Conservation (phyloP, 2,113 vertebrate genomes). For the Paradoxurus hermaphroditus region DNA sequence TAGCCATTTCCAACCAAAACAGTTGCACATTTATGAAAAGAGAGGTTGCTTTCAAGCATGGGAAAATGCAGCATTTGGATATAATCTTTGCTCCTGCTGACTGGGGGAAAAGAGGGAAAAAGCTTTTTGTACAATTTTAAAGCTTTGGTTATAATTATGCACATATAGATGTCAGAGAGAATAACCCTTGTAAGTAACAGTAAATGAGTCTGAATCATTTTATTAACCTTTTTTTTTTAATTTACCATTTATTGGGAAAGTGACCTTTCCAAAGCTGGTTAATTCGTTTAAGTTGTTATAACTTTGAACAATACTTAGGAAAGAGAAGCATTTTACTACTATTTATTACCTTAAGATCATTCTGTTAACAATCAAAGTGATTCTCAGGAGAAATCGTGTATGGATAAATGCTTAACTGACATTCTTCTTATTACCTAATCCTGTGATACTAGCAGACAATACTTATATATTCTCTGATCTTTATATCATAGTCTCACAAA, state of each 20-base stretch:
- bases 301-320: constrained; percentile 62
- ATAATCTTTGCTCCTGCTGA: constrained; percentile 38
- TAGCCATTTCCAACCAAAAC: background rate
- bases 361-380: constrained; percentile 10
- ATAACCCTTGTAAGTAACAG: constrained; percentile 57
- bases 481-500: background rate
- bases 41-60: background rate
- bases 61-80: constrained; percentile 28
- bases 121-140: constrained; percentile 38
- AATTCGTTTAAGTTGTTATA: constrained; percentile 73
- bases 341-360: constrained; percentile 47
- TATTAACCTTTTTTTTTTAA: constrained; percentile 60
- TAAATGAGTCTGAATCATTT: constrained; percentile 61
- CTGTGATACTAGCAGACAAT: background rate
- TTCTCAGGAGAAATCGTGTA: background rate
- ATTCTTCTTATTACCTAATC: background rate
- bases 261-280: constrained; percentile 68
- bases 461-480: background rate
- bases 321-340: constrained; percentile 54
- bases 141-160: constrained; percentile 56
- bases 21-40: background rate
- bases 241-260: constrained; percentile 64
- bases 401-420: background rate
- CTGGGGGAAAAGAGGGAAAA: constrained; percentile 27
- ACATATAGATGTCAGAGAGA: constrained; percentile 57